Percentiles rank a stretch among this genome's conserved stretches.
These are phyloP conservation scores for Sarcophaga variegata DNA, from an alignment of 2,888 invertebrate species.

Conservation along the genomic window DNA sequence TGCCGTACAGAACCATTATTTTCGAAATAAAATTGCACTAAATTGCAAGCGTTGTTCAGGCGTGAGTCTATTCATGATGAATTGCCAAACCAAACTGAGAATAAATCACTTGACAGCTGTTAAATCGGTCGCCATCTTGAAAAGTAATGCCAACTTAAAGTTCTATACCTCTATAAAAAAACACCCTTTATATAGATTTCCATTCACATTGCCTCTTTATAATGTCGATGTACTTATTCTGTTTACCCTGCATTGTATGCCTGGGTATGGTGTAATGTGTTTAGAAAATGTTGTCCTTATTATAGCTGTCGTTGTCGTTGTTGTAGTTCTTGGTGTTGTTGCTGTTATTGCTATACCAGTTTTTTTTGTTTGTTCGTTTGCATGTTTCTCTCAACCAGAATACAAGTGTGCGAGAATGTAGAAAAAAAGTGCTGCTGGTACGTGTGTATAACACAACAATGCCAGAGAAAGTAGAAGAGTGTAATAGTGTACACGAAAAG, in stretches of 20 bases:
- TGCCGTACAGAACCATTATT: too few relatives aligned
- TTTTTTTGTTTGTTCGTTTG: not conserved
- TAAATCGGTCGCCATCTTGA: too few relatives aligned
- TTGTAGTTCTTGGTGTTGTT: not conserved
- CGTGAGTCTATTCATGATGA: too few relatives aligned
- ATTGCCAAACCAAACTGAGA: too few relatives aligned
- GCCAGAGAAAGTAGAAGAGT: not conserved
- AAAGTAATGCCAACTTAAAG: too few relatives aligned
- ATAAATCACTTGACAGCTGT: too few relatives aligned
- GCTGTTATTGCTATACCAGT: not conserved
- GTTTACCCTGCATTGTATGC: not conserved
- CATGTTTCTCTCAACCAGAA: constrained; percentile 29
- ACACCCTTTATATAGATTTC: too few relatives aligned
- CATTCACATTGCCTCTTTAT: not conserved
- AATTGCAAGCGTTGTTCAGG: too few relatives aligned
- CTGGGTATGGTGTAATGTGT: not conserved
- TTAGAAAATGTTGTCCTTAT: not conserved
- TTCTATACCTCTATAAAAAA: too few relatives aligned
- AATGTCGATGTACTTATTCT: not conserved
- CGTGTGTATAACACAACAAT: not conserved
- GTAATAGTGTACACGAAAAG: not conserved
- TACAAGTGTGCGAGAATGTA: constrained; percentile 37
- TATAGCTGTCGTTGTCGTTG: not conserved
- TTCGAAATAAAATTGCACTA: too few relatives aligned
- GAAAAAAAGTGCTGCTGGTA: not conserved